These are phyloP conservation scores for Callosobruchus maculatus DNA, from an alignment of 2,888 invertebrate genomes.

Conservation along the genomic window DNA sequence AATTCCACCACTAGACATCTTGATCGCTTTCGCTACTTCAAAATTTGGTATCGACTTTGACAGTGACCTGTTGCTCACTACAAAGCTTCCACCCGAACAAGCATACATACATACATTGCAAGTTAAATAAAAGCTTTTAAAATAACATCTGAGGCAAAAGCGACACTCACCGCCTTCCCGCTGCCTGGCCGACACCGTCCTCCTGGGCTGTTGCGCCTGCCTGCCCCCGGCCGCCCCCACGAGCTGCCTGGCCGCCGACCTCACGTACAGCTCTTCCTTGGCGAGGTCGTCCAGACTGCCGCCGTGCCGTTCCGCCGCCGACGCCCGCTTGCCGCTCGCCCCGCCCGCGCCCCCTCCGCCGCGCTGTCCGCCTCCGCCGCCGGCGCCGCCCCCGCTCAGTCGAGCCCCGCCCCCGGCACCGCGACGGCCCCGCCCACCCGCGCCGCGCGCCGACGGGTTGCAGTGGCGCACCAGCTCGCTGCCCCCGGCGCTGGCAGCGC, in stretches of 20 bases:
- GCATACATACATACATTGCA: no score
- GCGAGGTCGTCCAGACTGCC: conserved; percentile 58
- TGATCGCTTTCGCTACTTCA: no score
- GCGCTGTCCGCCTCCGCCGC: neutral
- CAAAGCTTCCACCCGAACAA: no score
- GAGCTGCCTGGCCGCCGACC: conserved; percentile 31
- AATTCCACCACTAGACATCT: no score
- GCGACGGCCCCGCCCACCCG: conserved; percentile 38
- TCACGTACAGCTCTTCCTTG: conserved; percentile 48
- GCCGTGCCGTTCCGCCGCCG: conserved; percentile 55
- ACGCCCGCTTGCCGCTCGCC: conserved; percentile 33
- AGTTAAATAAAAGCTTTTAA: no score
- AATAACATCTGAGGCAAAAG: no score
- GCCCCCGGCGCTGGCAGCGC: conserved; percentile 53
- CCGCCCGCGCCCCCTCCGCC: conserved; percentile 33
- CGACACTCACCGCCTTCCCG: conserved; percentile 61
- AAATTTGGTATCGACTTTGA: no score
- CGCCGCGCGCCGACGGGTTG: conserved; percentile 48
- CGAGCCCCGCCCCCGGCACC: conserved; percentile 39
- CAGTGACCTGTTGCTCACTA: no score
- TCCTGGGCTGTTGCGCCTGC: conserved; percentile 28
- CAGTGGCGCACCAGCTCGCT: conserved; percentile 47
- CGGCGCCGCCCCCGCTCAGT: conserved; percentile 41
- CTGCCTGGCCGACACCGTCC: conserved; percentile 49
- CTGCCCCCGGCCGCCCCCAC: conserved; percentile 14